Conservation (phyloP, 2,888 invertebrate species). For the Cinara cedri region DNA sequence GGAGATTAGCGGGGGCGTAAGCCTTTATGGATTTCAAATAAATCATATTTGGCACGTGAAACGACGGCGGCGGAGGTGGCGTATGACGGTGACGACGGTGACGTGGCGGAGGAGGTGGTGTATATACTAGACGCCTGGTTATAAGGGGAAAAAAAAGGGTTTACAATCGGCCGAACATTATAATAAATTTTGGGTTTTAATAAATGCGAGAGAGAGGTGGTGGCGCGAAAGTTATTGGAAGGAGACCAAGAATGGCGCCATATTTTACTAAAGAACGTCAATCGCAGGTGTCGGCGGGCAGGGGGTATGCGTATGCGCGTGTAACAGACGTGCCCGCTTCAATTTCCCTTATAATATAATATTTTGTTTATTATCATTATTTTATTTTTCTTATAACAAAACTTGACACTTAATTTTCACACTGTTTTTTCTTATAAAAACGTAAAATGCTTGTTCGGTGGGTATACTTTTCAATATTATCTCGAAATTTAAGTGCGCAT, state of each 20-base stretch:
- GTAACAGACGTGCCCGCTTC: slow-evolving; percentile 56
- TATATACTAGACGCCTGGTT: too few species aligned
- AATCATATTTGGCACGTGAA: slow-evolving; percentile 41
- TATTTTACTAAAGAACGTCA: slow-evolving; percentile 57
- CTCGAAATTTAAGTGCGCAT: background rate
- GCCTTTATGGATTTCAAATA: slow-evolving; percentile 52
- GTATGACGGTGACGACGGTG: background rate
- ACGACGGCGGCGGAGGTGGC: background rate
- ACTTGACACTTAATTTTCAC: slow-evolving; percentile 50
- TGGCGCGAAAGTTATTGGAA: slow-evolving; percentile 55
- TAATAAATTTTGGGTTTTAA: slow-evolving; percentile 56
- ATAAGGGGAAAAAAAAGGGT: slow-evolving; percentile 39
- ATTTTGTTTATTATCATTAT: slow-evolving; percentile 33
- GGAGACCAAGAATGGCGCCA: slow-evolving; percentile 56
- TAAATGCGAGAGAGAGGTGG: slow-evolving; percentile 49
- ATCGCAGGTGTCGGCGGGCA: slow-evolving; percentile 53
- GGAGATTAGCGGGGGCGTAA: background rate
- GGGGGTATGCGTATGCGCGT: slow-evolving; percentile 11
- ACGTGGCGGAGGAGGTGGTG: background rate
- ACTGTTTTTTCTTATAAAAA: slow-evolving; percentile 20
- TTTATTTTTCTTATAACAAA: slow-evolving; percentile 35
- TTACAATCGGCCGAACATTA: slow-evolving; percentile 57
- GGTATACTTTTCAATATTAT: background rate
- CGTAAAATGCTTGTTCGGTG: background rate
- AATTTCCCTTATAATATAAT: slow-evolving; percentile 53